phyloP scores from a whole-genome alignment of 2,888 invertebrate genomes.

The Idaea straminata region DNA sequence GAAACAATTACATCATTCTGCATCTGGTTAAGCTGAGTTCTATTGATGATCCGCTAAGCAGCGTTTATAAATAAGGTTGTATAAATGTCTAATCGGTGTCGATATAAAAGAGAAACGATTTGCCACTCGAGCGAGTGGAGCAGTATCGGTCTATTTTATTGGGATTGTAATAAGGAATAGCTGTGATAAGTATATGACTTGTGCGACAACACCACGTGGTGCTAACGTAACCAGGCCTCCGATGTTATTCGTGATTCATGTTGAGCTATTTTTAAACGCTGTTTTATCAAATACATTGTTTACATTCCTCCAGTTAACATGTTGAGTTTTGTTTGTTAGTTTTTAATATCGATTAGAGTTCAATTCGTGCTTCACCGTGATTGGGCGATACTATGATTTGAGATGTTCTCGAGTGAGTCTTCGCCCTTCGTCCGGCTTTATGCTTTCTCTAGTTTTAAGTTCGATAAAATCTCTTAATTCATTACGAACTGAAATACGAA shows the following conservation, averaged over 20 bases:
- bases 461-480: constrained; percentile 58
- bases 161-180: constrained; percentile 5
- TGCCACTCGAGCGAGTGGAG: neutral
- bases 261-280: constrained; percentile 59
- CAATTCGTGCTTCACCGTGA: constrained; percentile 27
- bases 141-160: no score
- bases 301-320: constrained; percentile 77
- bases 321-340: constrained; percentile 76
- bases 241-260: constrained; percentile 69
- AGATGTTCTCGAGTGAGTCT: neutral
- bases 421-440: constrained; percentile 57
- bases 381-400: constrained; percentile 18
- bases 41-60: no score
- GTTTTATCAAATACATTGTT: constrained; percentile 73
- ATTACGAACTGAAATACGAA: constrained; percentile 62
- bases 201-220: constrained; percentile 54
- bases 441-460: constrained; percentile 63
- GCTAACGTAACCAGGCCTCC: constrained; percentile 69
- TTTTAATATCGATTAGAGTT: constrained; percentile 53
- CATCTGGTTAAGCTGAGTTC: no score
- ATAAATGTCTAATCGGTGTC: no score
- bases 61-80: no score
- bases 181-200: constrained; percentile 25
- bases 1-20: neutral
- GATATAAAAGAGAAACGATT: no score